Base-by-base conservation (phyloP, 2,113 vertebrate species). In the Siniperca knerii region DNA sequence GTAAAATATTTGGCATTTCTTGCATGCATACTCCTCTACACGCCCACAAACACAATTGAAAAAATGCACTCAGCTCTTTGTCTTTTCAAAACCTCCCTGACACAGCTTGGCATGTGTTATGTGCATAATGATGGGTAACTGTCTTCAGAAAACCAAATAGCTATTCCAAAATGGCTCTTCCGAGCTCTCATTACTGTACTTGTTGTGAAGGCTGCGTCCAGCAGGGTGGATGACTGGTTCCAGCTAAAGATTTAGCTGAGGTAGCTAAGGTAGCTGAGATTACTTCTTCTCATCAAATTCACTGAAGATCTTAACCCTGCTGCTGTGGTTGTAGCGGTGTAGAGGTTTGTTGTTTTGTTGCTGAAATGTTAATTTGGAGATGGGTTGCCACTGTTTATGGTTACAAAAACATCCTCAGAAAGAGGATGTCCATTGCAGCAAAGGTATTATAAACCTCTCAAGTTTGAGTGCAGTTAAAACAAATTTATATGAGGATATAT, bases 111-210 rank as follows among this genome's bases (percentile, higher is more conserved):
- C 21, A 42, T 40, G 57, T 79, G 20, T 55, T 72, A 23, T 54
- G 11, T 60, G 62, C 33, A 73, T 69, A 73, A 50, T 78, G 52
- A 69, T 48, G 1, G 60, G 23, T 52, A 42, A 65, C 60, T 42
- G 21, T 82, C 58, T 80, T 72, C 50, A 68, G 23, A 81, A 75
- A 79, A 79, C 7, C 8, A 78, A 58, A 40, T 16, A 6, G 25
- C 23, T 74, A 66, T 42, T 33, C 23, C 13, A 42, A 83, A 87
- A 75, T 25, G 21, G 40, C 69, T 46, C 73, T 11, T 57, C 9
- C 0, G 1, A 44, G 48, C 61, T 54, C 33, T 68, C 46, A 46
- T 58, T 60, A 29, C n/a, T 44, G 37, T 23, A 16, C 50, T 85
- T 4, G 2, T 62, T 58, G 6, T 64, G 33, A 67, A 33, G 7